Evolutionary conservation across 2,113 vertebrate species (phyloP).

Genomic region (Oncorhynchus keta): DNA sequence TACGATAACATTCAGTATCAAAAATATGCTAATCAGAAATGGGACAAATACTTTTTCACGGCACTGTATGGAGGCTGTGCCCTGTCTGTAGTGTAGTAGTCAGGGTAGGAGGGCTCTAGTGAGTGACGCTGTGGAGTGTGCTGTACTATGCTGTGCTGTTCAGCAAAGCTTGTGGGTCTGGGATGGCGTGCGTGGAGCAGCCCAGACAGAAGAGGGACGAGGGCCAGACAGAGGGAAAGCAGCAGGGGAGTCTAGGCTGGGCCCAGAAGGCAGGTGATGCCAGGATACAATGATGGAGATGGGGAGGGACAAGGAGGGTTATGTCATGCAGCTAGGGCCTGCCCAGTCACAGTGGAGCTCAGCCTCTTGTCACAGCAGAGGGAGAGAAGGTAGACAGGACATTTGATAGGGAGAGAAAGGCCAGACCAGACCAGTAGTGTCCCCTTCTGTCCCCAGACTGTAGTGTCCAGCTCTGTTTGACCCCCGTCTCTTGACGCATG

Average conservation of each 20-base stretch:
- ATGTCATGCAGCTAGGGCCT: constrained; percentile 59
- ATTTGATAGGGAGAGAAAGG: constrained; percentile 56
- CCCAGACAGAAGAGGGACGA: constrained; percentile 47
- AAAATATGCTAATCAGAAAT: no score
- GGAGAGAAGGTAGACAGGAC: constrained; percentile 50
- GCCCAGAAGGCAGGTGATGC: constrained; percentile 51
- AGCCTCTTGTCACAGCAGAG: constrained; percentile 44
- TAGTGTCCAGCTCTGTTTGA: not conserved
- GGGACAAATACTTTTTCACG: no score
- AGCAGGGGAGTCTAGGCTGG: constrained; percentile 52
- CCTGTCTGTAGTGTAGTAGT: no score
- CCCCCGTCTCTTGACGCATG: constrained; percentile 24
- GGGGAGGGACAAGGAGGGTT: constrained; percentile 57
- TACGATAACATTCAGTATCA: no score
- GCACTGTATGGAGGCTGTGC: no score
- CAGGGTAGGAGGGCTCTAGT: not conserved
- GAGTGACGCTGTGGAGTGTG: not conserved
- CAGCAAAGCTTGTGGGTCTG: constrained; percentile 16
- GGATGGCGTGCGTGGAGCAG: constrained; percentile 51
- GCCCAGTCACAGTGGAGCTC: constrained; percentile 48
- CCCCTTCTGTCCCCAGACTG: no score
- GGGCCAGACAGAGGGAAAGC: constrained; percentile 33
- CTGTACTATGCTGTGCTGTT: not conserved
- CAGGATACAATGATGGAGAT: constrained; percentile 26
- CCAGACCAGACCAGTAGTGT: no score